Conservation (phyloP, 37 sponge, comb jelly and placozoan species). For the Amphimedon queenslandica region DNA sequence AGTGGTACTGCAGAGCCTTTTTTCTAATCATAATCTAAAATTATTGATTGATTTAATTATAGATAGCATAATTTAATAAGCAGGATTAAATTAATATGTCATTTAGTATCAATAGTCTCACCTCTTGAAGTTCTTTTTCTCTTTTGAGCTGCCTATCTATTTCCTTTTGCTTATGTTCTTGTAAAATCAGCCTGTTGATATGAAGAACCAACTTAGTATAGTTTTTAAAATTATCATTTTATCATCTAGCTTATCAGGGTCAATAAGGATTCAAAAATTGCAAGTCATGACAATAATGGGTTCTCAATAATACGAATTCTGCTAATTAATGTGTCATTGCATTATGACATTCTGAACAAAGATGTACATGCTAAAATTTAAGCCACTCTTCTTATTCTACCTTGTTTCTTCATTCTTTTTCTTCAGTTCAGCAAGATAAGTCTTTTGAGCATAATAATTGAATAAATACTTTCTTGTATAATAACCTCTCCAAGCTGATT, state of each 20-base stretch:
- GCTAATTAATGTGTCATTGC: not conserved
- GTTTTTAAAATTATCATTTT: too few relatives aligned
- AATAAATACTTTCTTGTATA: constrained; percentile 56
- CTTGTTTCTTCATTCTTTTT: constrained; percentile 26
- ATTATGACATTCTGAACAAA: too few relatives aligned
- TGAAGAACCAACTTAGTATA: too few relatives aligned
- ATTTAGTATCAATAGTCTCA: not conserved
- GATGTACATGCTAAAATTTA: not conserved
- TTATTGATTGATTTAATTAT: too few relatives aligned
- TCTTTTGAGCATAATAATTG: constrained; percentile 57
- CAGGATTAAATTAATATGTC: too few relatives aligned
- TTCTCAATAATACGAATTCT: too few relatives aligned
- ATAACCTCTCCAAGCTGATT: constrained; percentile 38
- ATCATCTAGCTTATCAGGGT: too few relatives aligned
- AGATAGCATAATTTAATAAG: too few relatives aligned
- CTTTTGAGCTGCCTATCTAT: not conserved
- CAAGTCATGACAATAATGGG: too few relatives aligned
- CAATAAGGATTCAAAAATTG: too few relatives aligned
- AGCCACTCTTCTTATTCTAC: not conserved
- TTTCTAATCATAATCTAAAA: too few relatives aligned
- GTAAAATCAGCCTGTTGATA: too few relatives aligned
- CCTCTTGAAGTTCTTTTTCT: constrained; percentile 6
- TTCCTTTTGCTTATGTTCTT: not conserved
- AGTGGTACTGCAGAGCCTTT: constrained; percentile 34
- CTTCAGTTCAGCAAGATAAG: constrained; percentile 35